Evolutionary conservation across 2,113 vertebrate genomes (phyloP).

Genomic region (Tachycineta bicolor): DNA sequence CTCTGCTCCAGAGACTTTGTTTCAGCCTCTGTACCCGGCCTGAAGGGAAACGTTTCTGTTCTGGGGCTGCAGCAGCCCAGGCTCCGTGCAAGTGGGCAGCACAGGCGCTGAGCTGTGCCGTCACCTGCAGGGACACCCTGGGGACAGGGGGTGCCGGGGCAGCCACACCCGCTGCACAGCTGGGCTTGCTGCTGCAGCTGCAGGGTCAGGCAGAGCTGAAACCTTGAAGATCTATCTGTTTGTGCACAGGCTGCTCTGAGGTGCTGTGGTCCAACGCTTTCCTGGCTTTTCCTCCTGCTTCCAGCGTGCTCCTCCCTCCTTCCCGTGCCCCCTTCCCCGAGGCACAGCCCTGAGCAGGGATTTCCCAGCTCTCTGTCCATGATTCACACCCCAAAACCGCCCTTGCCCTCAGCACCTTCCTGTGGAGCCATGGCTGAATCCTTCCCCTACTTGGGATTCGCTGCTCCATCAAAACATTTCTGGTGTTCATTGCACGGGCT

Average conservation of each 20-base stretch:
- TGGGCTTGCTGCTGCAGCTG: fast-evolving
- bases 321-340: not conserved
- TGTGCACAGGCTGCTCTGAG: not conserved
- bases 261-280: fast-evolving
- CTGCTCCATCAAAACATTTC: not conserved
- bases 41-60: not conserved
- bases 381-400: not conserved
- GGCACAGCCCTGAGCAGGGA: not conserved
- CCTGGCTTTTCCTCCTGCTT: not conserved
- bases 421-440: not conserved
- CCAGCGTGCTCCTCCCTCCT: not conserved
- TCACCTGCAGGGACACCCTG: not conserved
- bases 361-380: not conserved
- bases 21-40: not conserved
- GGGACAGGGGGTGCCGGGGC: not conserved
- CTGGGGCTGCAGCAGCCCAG: not conserved
- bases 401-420: not conserved
- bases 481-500: not conserved
- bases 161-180: not conserved
- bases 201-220: not conserved
- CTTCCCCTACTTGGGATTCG: not conserved
- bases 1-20: not conserved
- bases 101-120: not conserved
- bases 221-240: fast-evolving
- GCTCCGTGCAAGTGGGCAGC: not conserved